Evolutionary conservation across 2,113 vertebrate genomes (phyloP).

Genomic region (Tenrec ecaudatus): DNA sequence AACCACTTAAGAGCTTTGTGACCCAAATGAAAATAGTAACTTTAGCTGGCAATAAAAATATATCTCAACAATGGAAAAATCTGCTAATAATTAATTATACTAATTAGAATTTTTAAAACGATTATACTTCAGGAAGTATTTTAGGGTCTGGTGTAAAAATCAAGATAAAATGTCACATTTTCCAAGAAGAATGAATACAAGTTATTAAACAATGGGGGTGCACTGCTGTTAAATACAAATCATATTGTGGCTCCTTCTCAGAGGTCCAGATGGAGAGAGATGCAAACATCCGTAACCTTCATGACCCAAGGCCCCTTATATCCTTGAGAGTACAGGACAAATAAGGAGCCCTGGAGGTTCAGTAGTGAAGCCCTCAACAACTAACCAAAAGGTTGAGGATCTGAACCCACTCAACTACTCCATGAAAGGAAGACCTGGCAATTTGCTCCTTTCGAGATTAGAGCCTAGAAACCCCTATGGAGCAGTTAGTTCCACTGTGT

Average conservation of each 20-base stretch:
- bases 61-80: constrained; percentile 70
- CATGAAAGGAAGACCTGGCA: background rate
- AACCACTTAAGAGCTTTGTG: constrained; percentile 67
- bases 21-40: constrained; percentile 70
- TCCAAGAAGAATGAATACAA: background rate
- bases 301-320: background rate
- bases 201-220: constrained; percentile 6
- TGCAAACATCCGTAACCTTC: background rate
- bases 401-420: background rate
- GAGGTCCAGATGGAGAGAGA: background rate
- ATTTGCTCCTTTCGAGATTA: background rate
- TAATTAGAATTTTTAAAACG: constrained; percentile 51
- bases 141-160: constrained; percentile 37
- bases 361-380: too few relatives aligned
- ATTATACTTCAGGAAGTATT: constrained; percentile 47
- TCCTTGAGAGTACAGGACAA: too few relatives aligned
- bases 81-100: constrained; percentile 68
- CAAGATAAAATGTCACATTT: constrained; percentile 1
- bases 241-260: background rate
- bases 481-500: background rate
- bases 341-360: too few relatives aligned
- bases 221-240: background rate
- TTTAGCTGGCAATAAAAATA: constrained; percentile 66
- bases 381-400: too few relatives aligned
- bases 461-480: background rate